A percentile compares a stretch with the other conserved stretches of the same genome.
phyloP scores from a whole-genome alignment of 1,140 invertebrate species.

The Heliconius himera region DNA sequence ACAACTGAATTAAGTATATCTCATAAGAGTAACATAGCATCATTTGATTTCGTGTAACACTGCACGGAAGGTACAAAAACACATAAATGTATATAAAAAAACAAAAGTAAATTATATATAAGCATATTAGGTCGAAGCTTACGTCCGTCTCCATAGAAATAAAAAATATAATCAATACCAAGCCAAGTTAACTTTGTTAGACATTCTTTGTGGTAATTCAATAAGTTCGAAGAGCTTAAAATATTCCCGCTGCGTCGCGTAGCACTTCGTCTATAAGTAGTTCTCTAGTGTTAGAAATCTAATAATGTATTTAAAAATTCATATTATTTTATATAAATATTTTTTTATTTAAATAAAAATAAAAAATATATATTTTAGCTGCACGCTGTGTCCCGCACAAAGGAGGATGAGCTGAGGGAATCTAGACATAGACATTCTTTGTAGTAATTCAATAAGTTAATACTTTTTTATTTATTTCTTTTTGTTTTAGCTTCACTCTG shows the following conservation, averaged over 20 bases:
- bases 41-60: too few species aligned
- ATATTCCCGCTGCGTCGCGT: not conserved
- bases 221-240: conserved; percentile 12
- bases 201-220: conserved; percentile 3
- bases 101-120: not conserved
- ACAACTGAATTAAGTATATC: too few species aligned
- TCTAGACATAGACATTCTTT: too few species aligned
- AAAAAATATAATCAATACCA: conserved; percentile 12
- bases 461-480: not conserved
- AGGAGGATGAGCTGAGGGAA: too few species aligned
- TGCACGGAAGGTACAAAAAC: too few species aligned
- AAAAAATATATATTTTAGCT: too few species aligned
- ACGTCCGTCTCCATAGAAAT: conserved; percentile 12
- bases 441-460: too few species aligned
- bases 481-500: not conserved
- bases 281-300: conserved; percentile 1
- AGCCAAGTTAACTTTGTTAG: not conserved
- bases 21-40: too few species aligned
- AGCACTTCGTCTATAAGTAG: conserved; percentile 1
- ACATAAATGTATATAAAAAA: too few species aligned
- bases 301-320: not conserved
- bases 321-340: not conserved
- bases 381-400: too few species aligned
- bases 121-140: not conserved
- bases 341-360: too few species aligned